phyloP scores from a whole-genome alignment of 2,113 vertebrate species.

The Cariama cristata region DNA sequence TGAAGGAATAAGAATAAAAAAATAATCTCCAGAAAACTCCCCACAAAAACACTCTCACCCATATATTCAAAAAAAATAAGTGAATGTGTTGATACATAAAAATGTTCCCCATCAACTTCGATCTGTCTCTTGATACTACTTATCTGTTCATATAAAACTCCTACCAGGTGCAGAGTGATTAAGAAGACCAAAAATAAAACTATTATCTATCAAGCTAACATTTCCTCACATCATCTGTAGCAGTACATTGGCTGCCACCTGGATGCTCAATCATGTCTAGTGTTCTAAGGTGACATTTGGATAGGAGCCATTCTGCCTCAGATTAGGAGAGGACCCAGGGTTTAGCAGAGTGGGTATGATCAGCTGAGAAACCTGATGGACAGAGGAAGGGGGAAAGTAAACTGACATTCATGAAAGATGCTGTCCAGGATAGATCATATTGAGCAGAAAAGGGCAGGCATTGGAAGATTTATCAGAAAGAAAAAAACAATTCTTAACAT shows the following conservation, averaged over 20 bases:
- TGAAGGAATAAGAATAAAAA: neutral
- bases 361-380: neutral
- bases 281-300: neutral
- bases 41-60: neutral
- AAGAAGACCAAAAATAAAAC: slow-evolving; percentile 53
- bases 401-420: neutral
- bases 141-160: slow-evolving; percentile 37
- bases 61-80: slow-evolving; percentile 18
- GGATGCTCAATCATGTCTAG: neutral
- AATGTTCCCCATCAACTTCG: neutral
- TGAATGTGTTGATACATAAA: neutral
- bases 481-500: neutral
- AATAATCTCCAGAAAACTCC: neutral
- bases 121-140: slow-evolving; percentile 38
- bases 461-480: neutral
- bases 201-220: slow-evolving; percentile 32
- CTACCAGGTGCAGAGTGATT: slow-evolving; percentile 46
- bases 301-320: neutral
- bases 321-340: neutral
- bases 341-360: neutral
- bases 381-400: neutral
- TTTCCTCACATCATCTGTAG: slow-evolving; percentile 9
- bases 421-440: neutral
- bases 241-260: neutral
- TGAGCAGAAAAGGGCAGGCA: neutral